Evolutionary conservation across 2,113 vertebrate species (phyloP).

Genomic region (Peromyscus californicus): DNA sequence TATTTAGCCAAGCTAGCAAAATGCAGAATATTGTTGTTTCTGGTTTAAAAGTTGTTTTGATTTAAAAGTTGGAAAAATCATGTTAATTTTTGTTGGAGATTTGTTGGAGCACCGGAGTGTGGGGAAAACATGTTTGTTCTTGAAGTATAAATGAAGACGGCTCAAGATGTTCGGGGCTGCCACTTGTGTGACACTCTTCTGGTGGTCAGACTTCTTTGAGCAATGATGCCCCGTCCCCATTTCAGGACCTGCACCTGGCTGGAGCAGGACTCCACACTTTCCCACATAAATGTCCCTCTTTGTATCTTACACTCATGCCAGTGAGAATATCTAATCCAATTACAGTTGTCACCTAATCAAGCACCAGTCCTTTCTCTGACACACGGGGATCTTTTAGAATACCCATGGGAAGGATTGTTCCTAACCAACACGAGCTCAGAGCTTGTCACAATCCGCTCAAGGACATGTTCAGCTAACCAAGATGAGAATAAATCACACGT

Average conservation of each 20-base stretch:
- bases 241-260: not conserved
- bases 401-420: not conserved
- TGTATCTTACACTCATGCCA: no score
- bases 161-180: not conserved
- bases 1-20: not conserved
- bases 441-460: not conserved
- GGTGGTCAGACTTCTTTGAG: not conserved
- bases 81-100: not conserved
- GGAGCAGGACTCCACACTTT: not conserved
- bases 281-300: no score
- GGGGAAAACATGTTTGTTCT: not conserved
- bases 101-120: not conserved
- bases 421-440: not conserved
- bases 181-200: not conserved
- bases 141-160: not conserved
- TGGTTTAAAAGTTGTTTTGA: not conserved
- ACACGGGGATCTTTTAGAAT: not conserved
- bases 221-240: not conserved
- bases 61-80: not conserved
- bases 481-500: not conserved
- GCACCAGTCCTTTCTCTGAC: not conserved
- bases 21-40: not conserved
- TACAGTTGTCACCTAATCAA: accelerated
- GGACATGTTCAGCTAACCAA: not conserved
- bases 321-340: not conserved